These are phyloP conservation scores for Nephrotoma guestfalica DNA, from an alignment of 2,888 invertebrate species.

Conservation along the genomic window DNA sequence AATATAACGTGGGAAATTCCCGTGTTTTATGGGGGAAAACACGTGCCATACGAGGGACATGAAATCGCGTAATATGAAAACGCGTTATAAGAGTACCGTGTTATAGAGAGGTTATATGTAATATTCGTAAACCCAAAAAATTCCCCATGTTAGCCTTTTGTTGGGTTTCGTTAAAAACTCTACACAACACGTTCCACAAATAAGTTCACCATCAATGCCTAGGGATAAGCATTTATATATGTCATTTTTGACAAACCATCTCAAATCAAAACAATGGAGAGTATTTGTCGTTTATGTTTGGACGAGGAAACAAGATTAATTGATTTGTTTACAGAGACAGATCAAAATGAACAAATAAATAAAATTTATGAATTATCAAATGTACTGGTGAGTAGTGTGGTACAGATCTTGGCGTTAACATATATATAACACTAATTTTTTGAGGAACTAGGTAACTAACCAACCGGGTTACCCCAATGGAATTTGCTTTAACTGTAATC, in stretches of 20 bases:
- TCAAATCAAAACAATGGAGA: background rate
- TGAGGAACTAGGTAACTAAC: background rate
- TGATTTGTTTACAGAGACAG: background rate
- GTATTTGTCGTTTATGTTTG: background rate
- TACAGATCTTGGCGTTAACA: background rate
- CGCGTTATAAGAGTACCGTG: no score
- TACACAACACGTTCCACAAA: background rate
- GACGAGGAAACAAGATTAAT: background rate
- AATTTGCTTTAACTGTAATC: background rate
- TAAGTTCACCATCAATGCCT: background rate
- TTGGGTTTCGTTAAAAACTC: background rate
- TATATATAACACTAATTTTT: background rate
- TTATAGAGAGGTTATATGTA: no score
- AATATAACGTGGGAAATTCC: no score
- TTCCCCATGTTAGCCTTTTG: background rate
- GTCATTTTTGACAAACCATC: background rate
- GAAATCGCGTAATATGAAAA: no score
- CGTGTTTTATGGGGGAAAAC: no score
- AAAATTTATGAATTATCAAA: conserved; percentile 1
- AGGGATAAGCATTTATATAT: background rate
- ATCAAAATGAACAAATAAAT: background rate
- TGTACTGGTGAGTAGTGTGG: background rate
- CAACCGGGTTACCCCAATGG: background rate
- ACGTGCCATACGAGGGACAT: no score
- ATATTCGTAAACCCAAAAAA: no score